phyloP scores from a whole-genome alignment of 2,797 vertebrate genomes.

The Calcarius lapponicus region DNA sequence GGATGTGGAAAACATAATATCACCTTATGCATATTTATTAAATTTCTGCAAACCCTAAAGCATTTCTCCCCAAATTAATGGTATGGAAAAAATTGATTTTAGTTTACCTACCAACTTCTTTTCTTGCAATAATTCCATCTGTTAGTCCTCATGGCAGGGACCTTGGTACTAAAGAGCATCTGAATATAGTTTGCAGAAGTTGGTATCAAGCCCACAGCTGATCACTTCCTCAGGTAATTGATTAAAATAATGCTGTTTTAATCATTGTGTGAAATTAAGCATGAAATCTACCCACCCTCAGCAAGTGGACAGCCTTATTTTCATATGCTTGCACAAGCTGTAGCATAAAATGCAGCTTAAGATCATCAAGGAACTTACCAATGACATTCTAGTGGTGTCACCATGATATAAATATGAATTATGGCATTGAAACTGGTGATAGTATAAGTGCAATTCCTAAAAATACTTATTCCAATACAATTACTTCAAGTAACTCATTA shows the following conservation, averaged over 20 bases:
- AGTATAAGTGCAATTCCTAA: background rate
- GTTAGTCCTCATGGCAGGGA: background rate
- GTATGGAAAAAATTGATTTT: conserved; percentile 13
- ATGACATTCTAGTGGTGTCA: background rate
- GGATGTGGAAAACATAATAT: conserved; percentile 45
- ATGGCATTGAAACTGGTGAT: background rate
- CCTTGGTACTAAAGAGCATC: background rate
- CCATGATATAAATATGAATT: background rate
- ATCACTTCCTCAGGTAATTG: conserved; percentile 9
- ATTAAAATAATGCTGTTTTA: background rate
- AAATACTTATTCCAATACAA: background rate
- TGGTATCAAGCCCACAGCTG: background rate
- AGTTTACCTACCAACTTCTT: conserved; percentile 14
- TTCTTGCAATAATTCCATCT: conserved; percentile 41
- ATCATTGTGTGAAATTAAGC: background rate
- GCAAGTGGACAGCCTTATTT: background rate
- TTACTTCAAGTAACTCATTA: background rate
- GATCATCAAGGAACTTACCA: background rate
- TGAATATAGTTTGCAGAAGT: background rate
- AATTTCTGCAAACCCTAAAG: conserved; percentile 58
- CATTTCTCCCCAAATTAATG: conserved; percentile 47
- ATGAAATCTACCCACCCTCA: background rate
- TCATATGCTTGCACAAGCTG: background rate
- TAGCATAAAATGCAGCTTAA: background rate
- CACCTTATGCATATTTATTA: conserved; percentile 67